Evolutionary conservation across 2,113 vertebrate genomes (phyloP).

Genomic region (Xiphorhynchus elegans): DNA sequence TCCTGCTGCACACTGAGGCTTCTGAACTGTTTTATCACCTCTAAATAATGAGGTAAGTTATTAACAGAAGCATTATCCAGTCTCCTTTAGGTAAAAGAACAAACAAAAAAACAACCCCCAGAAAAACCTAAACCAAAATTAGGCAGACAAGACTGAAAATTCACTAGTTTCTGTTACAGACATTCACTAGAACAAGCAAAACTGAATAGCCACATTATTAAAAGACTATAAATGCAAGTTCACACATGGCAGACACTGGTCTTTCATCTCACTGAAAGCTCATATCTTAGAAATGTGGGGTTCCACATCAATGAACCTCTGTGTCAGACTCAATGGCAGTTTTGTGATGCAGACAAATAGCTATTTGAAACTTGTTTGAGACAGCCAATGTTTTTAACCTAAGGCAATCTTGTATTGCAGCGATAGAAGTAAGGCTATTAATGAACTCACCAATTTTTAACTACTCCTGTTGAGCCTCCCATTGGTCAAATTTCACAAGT

Average conservation of each 20-base stretch:
- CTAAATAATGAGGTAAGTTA: neutral
- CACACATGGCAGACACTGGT: neutral
- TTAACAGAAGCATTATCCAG: neutral
- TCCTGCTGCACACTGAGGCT: neutral
- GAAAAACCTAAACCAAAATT: neutral
- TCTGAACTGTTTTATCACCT: neutral
- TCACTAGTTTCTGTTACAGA: neutral
- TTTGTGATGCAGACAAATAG: constrained; percentile 64
- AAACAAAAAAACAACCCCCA: neutral
- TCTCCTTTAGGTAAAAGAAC: neutral
- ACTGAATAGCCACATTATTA: constrained; percentile 54
- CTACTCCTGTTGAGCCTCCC: neutral
- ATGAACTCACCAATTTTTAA: constrained; percentile 41
- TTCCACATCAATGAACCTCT: constrained; percentile 48
- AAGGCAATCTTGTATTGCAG: constrained; percentile 37
- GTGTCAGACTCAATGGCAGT: constrained; percentile 54
- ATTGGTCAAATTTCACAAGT: constrained; percentile 17
- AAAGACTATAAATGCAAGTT: constrained; percentile 36
- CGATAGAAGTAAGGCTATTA: constrained; percentile 38
- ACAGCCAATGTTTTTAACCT: constrained; percentile 29
- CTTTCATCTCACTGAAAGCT: constrained; percentile 36
- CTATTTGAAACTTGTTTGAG: constrained; percentile 46
- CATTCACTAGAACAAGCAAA: constrained; percentile 2
- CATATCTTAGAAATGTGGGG: constrained; percentile 46
- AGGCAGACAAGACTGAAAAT: neutral